These are phyloP conservation scores for Crocodylus rhombifer DNA, from an alignment of 2,797 vertebrate genomes.

Conservation along the genomic window DNA sequence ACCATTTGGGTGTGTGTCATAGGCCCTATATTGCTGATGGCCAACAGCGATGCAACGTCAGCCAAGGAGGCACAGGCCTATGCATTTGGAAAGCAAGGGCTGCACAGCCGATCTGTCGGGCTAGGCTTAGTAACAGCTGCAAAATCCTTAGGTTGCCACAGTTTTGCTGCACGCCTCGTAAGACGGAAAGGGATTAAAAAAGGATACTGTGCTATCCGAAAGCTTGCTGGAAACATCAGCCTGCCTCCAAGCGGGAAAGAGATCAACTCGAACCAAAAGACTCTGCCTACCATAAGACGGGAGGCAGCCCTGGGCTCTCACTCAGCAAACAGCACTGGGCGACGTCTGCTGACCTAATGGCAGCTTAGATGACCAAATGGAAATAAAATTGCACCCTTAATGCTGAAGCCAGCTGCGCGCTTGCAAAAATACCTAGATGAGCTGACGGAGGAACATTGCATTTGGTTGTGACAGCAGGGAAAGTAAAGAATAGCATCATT, in stretches of 20 bases:
- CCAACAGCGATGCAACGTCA: neutral
- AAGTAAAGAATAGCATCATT: neutral
- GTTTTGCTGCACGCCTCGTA: neutral
- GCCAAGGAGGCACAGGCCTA: neutral
- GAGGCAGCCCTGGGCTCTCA: too few relatives aligned
- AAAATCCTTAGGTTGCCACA: accelerated
- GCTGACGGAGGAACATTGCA: neutral
- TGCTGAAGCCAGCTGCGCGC: neutral
- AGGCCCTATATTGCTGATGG: neutral
- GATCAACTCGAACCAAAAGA: too few relatives aligned
- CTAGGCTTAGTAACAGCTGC: neutral
- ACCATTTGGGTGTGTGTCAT: neutral
- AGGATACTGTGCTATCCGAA: too few relatives aligned
- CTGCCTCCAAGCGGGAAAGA: too few relatives aligned
- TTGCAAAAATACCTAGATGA: neutral
- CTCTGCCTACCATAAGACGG: too few relatives aligned
- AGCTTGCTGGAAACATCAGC: too few relatives aligned
- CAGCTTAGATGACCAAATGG: too few relatives aligned
- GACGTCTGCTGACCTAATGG: too few relatives aligned
- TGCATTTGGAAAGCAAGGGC: neutral
- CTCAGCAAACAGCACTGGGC: neutral
- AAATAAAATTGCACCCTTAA: neutral
- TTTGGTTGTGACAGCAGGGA: neutral
- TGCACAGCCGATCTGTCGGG: neutral
- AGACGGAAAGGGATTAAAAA: too few relatives aligned